Conservation (phyloP, 2,888 invertebrate species). For the Apodemia duryi region DNA sequence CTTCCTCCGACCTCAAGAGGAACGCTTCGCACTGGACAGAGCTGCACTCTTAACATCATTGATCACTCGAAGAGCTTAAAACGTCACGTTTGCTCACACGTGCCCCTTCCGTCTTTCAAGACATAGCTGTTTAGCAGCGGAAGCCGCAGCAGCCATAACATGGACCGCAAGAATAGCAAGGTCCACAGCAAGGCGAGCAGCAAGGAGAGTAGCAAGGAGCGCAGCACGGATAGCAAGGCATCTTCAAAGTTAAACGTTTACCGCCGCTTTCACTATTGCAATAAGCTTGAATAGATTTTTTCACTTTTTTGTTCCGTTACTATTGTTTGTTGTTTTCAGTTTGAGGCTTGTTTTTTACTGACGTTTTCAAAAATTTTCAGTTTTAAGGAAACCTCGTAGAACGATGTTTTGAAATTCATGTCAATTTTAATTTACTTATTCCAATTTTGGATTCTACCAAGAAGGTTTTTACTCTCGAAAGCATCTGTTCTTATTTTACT, state of each 20-base stretch:
- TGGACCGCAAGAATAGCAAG: not conserved
- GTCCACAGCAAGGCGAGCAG: conserved; percentile 13
- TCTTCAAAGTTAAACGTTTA: conserved; percentile 2
- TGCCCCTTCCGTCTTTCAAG: not conserved
- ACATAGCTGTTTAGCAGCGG: not conserved
- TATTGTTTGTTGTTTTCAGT: not conserved
- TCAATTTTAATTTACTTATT: not conserved
- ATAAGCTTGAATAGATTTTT: not conserved
- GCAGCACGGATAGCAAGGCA: conserved; percentile 11
- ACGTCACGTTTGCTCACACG: not conserved
- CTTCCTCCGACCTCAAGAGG: not conserved
- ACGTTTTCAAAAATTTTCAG: not conserved
- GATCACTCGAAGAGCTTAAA: not conserved
- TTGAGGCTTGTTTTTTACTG: not conserved
- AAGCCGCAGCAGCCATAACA: conserved; percentile 2
- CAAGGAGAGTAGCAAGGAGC: conserved; percentile 17
- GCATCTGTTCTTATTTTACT: too few species aligned
- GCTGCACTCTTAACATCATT: not conserved
- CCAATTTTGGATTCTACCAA: not conserved
- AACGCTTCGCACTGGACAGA: not conserved
- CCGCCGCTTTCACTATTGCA: conserved; percentile 2
- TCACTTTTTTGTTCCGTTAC: not conserved
- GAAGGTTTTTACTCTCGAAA: not conserved
- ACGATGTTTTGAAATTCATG: not conserved
- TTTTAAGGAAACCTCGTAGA: not conserved